Evolutionary conservation across 2,888 invertebrate genomes (phyloP), one percentile per base, ranked within the genome.

Genomic region (Plebejus argus): DNA sequence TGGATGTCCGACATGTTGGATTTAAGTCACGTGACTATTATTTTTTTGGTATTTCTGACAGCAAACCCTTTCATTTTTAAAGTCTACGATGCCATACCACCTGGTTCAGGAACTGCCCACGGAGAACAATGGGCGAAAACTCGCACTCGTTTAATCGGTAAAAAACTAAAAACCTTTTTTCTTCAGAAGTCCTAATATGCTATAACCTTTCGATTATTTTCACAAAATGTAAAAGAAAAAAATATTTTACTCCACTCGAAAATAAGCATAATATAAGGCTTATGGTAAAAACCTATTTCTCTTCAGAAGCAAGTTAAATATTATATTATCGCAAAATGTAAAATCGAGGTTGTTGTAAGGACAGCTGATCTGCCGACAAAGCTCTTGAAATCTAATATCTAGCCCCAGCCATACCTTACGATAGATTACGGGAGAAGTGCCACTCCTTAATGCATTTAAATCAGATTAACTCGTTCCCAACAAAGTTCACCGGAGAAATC

Each of bases 391-490:
- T 70, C 76, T 76, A 76, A 76, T 76, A 76, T 76, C 76, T 76
- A 70, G 70, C 66, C 70, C 45, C 49, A 28, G 53, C 28, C 49
- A 70, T 33, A 76, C 76, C 76, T 76, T 70, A 20, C 35, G 49
- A 76, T 76, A 76, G 70, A 76, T 70, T 79, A 76, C 74, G 75
- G 39, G 76, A 78, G 76, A 76, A 79, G 56, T 76, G 66, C 66
- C 77, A 74, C 76, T 78, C 71, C 58, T 79, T 74, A 70, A 78
- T 78, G 78, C 76, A 79, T 79, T 79, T 78, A 76, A 79, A 78
- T 78, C 76, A 72, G 76, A 76, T 76, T 76, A 76, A 70, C 70
- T 39, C 53, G n/a, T 53, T 70, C 28, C 76, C 49, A 23, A 23
- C 45, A 23, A 20, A 72, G 49, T 72, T 72, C 49, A 15, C 72